Base-by-base conservation (phyloP, 2,888 invertebrate genomes). In the Hydriomena furcata region DNA sequence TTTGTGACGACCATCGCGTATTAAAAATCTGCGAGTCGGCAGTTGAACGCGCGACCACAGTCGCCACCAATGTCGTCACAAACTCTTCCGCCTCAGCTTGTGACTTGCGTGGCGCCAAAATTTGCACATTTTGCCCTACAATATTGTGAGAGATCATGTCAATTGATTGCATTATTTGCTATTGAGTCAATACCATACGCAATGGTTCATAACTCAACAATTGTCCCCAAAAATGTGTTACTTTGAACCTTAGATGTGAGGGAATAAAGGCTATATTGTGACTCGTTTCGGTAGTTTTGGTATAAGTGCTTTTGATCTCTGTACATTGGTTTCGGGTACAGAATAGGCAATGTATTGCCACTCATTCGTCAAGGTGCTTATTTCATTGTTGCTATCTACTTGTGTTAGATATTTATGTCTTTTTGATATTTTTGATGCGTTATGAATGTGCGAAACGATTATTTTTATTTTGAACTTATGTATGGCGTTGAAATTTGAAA, bases 131-230 rank as follows among this genome's bases (percentile, higher is more conserved):
- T 69, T 52, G 65, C 63, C 70, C 66, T 61, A 72, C 73, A 83
- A 81, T 84, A 80, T 84, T 82, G 73, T 79, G 78, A 80, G 72
- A 82, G 83, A 84, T 84, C 76, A 71, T 79, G 81, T 81, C 84
- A 80, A 80, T 79, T 77, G 82, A 84, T 82, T 73, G 70, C 75
- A 82, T 80, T 82, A 79, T 73, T 67, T 68, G 67, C 70, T 67
- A 76, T 81, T 76, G 72, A 75, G 61, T 67, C 59, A 60, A 61
- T 65, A 58, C 49, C 60, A 61, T 65, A 65, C 62, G 68, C 71
- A 70, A 67, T 61, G 50, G 34, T 24, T 43, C 40, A 42, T 30
- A 52, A 41, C 53, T 35, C 37, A 31, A 36, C 23, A 43, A 46
- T 24, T 35, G 11, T 8, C 34, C 20, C 2, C 2, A 5, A 8